Percentiles rank a stretch among this genome's conserved stretches.
Conservation (phyloP, 2,888 invertebrate genomes). For the Neoitamus cyanurus region DNA sequence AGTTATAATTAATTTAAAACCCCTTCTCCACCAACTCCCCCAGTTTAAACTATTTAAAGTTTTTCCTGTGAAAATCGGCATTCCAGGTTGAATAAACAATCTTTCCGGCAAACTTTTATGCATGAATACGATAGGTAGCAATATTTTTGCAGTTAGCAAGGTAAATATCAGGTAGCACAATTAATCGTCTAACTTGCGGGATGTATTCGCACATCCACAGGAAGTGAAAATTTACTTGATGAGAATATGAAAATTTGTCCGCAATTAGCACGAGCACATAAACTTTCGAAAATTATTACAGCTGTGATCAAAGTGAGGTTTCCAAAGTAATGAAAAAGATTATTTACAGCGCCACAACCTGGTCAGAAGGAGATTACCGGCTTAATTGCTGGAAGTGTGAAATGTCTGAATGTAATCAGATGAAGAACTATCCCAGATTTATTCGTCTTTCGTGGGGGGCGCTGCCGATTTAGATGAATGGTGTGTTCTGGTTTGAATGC, state of each 20-base stretch:
- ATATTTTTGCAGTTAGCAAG: background rate
- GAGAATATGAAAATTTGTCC: background rate
- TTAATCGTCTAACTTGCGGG: background rate
- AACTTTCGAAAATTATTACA: background rate
- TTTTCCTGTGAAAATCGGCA: background rate
- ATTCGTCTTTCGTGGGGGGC: background rate
- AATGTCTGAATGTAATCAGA: background rate
- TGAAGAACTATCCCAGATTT: background rate
- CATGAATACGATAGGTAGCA: background rate
- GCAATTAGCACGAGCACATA: background rate
- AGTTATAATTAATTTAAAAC: background rate
- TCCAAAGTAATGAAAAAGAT: background rate
- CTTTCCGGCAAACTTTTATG: background rate
- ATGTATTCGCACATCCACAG: background rate
- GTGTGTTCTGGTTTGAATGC: background rate
- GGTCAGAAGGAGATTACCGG: background rate
- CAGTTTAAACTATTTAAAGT: background rate
- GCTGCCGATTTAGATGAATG: background rate
- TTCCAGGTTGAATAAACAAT: background rate
- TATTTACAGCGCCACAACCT: background rate
- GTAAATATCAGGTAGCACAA: background rate
- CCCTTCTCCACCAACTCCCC: background rate
- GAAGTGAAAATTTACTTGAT: background rate
- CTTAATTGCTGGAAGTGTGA: background rate
- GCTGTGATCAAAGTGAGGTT: background rate